Conservation (phyloP, 30 jellyfish, hydroid and myxozoan species). For the Pseudorhiza aurosa region DNA sequence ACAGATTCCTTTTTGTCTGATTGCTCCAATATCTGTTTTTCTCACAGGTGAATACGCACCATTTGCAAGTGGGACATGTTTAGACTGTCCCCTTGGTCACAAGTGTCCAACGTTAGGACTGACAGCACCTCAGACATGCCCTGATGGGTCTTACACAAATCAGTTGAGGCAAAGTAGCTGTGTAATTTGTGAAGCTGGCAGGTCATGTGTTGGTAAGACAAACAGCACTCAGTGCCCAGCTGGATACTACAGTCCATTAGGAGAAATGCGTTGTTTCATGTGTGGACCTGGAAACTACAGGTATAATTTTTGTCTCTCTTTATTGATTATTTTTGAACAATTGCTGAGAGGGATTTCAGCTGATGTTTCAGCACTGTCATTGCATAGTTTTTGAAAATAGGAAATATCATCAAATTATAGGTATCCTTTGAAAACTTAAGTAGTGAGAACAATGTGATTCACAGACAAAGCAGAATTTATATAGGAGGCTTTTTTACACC, state of each 20-base stretch:
- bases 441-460: no score
- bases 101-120: constrained; percentile 79
- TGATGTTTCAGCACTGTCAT: no score
- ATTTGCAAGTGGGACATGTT: constrained; percentile 64
- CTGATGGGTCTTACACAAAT: constrained; percentile 82
- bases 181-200: constrained; percentile 89
- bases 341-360: no score
- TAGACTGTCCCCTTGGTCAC: constrained; percentile 88
- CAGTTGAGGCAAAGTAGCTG: constrained; percentile 78
- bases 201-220: constrained; percentile 73
- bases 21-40: no score
- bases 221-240: constrained; percentile 71
- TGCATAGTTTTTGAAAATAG: no score
- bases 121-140: constrained; percentile 71
- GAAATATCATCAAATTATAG: no score
- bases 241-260: constrained; percentile 87
- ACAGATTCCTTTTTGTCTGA: no score
- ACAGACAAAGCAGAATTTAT: no score
- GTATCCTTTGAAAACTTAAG: no score
- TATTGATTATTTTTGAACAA: no score
- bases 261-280: constrained; percentile 65
- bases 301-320: no score
- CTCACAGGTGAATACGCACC: constrained; percentile 84
- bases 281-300: constrained; percentile 88
- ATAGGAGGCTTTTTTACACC: no score